phyloP scores from a whole-genome alignment of 2,888 invertebrate genomes.

The Troides oblongomaculatus region DNA sequence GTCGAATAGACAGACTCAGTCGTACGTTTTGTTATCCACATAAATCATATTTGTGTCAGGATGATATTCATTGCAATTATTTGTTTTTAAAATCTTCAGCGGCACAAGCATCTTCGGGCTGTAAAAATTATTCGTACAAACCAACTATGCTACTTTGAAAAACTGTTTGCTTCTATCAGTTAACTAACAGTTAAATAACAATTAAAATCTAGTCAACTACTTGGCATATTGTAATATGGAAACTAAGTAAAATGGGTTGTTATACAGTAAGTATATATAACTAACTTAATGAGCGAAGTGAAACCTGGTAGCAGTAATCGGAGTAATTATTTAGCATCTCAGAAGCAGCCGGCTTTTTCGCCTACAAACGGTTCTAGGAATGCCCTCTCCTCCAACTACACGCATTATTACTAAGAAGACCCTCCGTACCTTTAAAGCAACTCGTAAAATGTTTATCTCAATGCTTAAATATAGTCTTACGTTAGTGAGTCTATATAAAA shows the following conservation, averaged over 20 bases:
- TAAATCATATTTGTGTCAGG: no score
- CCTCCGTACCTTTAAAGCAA: constrained; percentile 9
- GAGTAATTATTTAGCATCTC: constrained; percentile 10
- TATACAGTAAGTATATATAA: not conserved
- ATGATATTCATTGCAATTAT: no score
- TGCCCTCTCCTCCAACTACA: not conserved
- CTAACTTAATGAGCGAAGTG: not conserved
- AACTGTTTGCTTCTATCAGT: not conserved
- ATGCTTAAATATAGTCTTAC: not conserved
- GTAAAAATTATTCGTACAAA: no score
- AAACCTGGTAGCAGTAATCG: constrained; percentile 13
- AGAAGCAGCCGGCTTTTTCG: constrained; percentile 50
- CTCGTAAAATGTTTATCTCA: not conserved
- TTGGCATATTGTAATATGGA: no score
- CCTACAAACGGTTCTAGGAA: constrained; percentile 64
- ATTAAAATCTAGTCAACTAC: no score
- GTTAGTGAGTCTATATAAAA: not conserved
- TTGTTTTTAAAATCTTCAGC: no score
- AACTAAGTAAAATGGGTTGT: no score
- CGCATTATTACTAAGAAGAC: constrained; percentile 8
- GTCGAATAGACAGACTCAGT: no score
- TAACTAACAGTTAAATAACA: not conserved
- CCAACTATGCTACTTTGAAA: not conserved
- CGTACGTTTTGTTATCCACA: no score
- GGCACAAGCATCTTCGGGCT: no score